Conservation (phyloP, 2,888 invertebrate genomes). For the Metallyticus violacea region DNA sequence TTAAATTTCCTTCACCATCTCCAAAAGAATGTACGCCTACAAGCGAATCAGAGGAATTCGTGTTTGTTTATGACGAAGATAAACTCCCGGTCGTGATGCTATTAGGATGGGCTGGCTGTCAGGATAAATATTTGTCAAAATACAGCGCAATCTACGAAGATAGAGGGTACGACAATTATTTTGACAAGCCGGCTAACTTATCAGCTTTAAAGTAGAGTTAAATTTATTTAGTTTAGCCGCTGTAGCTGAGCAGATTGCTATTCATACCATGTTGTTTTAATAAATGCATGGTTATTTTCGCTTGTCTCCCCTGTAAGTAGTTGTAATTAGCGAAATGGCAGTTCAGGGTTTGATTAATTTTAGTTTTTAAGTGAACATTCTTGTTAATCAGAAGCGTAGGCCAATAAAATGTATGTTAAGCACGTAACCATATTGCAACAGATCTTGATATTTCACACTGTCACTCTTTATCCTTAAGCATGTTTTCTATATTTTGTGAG, state of each 20-base stretch:
- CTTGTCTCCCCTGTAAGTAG: background rate
- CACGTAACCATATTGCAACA: too few species aligned
- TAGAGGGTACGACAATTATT: slow-evolving; percentile 56
- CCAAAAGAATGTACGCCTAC: slow-evolving; percentile 37
- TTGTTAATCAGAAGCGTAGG: too few species aligned
- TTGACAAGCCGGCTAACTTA: background rate
- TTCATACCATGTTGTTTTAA: background rate
- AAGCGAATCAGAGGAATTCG: slow-evolving; percentile 47
- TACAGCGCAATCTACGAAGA: slow-evolving; percentile 77
- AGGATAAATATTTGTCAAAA: slow-evolving; percentile 72
- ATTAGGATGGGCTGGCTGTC: slow-evolving; percentile 78
- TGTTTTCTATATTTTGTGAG: too few species aligned
- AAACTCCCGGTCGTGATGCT: slow-evolving; percentile 67
- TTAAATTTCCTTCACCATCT: slow-evolving; percentile 57
- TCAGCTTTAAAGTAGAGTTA: background rate
- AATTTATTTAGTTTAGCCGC: background rate
- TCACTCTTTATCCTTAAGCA: too few species aligned
- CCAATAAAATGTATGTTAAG: too few species aligned
- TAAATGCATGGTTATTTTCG: background rate
- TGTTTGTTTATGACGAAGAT: slow-evolving; percentile 57
- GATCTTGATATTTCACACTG: too few species aligned
- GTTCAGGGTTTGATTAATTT: too few species aligned
- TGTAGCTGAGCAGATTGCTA: too few species aligned
- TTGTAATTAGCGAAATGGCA: too few species aligned
- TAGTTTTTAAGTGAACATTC: too few species aligned